Evolutionary conservation across 2,797 vertebrate genomes (phyloP).

Genomic region (Sebastes taczanowskii): DNA sequence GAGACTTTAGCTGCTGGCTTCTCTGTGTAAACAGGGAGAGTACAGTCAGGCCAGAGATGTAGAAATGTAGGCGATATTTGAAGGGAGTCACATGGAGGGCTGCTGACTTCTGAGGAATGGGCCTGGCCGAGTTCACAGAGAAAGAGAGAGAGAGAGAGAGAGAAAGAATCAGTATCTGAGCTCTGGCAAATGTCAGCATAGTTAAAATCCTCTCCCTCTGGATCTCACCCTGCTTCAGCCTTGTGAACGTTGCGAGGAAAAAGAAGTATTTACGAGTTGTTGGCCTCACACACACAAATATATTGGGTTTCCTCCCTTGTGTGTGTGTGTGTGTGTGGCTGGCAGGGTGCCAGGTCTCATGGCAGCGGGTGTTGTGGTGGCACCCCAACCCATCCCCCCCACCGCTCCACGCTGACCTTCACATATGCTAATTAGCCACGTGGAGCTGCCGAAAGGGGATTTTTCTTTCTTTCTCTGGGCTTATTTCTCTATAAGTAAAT

Average conservation of each 20-base stretch:
- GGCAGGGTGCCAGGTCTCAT: constrained; percentile 82
- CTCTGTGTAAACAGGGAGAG: background rate
- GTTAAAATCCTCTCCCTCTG: constrained; percentile 56
- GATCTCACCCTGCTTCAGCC: constrained; percentile 32
- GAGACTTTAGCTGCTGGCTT: background rate
- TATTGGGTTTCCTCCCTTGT: constrained; percentile 75
- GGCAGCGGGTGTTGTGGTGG: constrained; percentile 76
- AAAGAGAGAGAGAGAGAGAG: constrained; percentile 13
- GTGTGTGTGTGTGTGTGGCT: constrained; percentile 57
- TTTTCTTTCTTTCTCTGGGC: background rate
- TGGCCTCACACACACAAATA: constrained; percentile 51
- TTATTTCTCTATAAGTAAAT: constrained; percentile 8
- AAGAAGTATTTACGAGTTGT: constrained; percentile 54
- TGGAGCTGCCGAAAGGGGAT: constrained; percentile 80
- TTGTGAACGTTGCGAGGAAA: constrained; percentile 28
- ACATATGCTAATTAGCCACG: constrained; percentile 94
- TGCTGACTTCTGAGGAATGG: constrained; percentile 70
- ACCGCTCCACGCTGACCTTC: constrained; percentile 87
- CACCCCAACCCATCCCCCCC: constrained; percentile 75
- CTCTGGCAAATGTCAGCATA: constrained; percentile 70
- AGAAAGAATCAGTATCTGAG: constrained; percentile 50
- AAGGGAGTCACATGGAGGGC: constrained; percentile 65
- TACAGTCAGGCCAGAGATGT: constrained; percentile 31
- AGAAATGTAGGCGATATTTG: constrained; percentile 63
- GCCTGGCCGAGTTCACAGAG: constrained; percentile 48